A percentile compares a stretch with the other conserved stretches of the same genome.
Conservation (phyloP, 2,113 vertebrate species). For the Bujurquina vittata region DNA sequence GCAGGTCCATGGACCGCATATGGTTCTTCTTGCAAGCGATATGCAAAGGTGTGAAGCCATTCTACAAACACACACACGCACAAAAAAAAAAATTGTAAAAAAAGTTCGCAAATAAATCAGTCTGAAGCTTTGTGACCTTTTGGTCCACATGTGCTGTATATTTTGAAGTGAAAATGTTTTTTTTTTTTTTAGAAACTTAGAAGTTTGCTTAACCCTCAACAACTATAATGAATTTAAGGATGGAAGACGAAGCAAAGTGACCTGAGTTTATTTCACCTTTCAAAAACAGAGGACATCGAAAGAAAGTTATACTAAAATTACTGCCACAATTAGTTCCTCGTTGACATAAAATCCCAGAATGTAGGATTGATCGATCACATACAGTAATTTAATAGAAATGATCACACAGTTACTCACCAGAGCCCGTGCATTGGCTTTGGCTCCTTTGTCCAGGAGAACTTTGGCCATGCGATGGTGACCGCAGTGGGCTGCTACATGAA, state of each 20-base stretch:
- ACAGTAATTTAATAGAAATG: not conserved
- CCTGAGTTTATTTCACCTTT: not conserved
- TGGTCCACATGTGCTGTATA: not conserved
- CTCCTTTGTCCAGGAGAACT: slow-evolving; percentile 94
- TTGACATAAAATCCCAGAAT: not conserved
- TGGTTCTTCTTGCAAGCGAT: slow-evolving; percentile 99
- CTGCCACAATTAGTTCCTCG: not conserved
- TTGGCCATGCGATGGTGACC: slow-evolving; percentile 96
- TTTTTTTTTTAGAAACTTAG: not conserved
- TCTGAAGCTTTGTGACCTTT: not conserved
- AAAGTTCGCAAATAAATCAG: not conserved
- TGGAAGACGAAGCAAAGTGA: not conserved
- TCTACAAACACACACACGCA: slow-evolving; percentile 76
- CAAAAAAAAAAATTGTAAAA: not conserved
- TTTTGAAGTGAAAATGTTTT: not conserved
- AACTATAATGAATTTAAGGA: not conserved
- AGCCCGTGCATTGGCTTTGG: slow-evolving; percentile 94
- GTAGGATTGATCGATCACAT: not conserved
- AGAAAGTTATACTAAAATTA: not conserved
- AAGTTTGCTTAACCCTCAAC: not conserved
- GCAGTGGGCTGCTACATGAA: slow-evolving; percentile 97
- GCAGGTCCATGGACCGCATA: slow-evolving; percentile 94
- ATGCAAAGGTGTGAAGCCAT: slow-evolving; percentile 96
- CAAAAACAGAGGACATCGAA: not conserved
- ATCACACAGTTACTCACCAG: slow-evolving; percentile 80